phyloP scores from a whole-genome alignment of 2,797 vertebrate genomes.

The Muscicapa comitata region DNA sequence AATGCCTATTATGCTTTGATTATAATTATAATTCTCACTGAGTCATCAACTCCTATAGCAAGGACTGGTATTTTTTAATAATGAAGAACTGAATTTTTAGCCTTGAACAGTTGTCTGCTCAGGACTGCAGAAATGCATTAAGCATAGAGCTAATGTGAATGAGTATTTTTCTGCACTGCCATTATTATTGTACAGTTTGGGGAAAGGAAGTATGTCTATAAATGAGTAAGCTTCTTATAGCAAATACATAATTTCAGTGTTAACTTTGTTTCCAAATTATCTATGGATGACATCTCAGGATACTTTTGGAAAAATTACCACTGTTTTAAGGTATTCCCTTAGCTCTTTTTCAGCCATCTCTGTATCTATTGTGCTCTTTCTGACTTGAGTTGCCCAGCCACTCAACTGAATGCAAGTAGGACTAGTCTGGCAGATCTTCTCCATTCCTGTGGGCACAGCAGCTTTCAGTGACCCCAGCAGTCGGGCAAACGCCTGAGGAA shows the following conservation, averaged over 20 bases:
- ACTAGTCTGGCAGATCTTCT: background rate
- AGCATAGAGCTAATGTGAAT: background rate
- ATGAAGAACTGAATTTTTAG: constrained; percentile 22
- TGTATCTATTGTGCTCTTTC: background rate
- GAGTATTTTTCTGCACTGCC: background rate
- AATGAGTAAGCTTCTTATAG: background rate
- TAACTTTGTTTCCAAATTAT: background rate
- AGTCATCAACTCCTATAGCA: constrained; percentile 64
- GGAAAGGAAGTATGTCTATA: background rate
- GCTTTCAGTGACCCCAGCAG: background rate
- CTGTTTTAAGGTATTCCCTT: background rate
- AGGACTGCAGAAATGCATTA: background rate
- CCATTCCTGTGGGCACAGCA: background rate
- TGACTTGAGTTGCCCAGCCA: background rate
- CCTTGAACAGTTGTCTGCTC: background rate
- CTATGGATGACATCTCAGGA: background rate
- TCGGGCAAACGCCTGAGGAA: background rate
- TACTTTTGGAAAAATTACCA: background rate
- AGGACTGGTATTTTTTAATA: constrained; percentile 54
- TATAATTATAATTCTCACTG: constrained; percentile 71
- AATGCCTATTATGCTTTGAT: constrained; percentile 71
- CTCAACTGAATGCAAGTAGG: background rate
- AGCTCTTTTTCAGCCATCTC: background rate
- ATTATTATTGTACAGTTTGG: background rate
- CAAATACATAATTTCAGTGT: background rate